These are phyloP conservation scores for Cliona cf. orientalis DNA, from an alignment of 37 sponge, comb jelly and placozoan genomes.

Conservation along the genomic window DNA sequence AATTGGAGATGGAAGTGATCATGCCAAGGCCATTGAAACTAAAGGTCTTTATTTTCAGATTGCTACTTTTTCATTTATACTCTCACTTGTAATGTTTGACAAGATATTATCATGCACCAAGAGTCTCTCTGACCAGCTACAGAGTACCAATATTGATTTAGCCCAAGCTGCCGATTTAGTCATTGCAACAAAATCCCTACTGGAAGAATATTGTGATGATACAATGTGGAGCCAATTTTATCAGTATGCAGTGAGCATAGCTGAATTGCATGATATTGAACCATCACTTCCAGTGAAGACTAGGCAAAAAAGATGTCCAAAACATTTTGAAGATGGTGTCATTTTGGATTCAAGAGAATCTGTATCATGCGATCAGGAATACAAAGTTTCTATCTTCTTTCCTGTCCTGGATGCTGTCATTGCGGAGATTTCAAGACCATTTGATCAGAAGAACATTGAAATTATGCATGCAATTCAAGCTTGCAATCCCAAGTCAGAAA, in stretches of 20 bases:
- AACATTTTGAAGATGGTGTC: background rate
- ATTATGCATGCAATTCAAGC: background rate
- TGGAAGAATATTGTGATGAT: background rate
- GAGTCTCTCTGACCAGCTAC: constrained; percentile 47
- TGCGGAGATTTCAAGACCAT: background rate
- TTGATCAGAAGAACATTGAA: background rate
- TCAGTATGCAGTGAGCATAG: background rate
- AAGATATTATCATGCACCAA: constrained; percentile 30
- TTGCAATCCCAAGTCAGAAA: background rate
- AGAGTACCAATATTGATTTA: constrained; percentile 5
- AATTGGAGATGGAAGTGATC: constrained; percentile 12
- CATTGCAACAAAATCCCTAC: background rate
- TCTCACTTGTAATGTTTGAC: constrained; percentile 24
- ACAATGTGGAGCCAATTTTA: background rate
- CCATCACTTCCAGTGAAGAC: background rate
- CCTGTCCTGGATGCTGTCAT: background rate
- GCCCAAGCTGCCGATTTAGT: background rate
- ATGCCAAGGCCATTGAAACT: constrained; percentile 36
- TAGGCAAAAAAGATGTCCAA: background rate
- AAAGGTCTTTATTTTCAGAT: constrained; percentile 28
- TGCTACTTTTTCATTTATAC: constrained; percentile 24
- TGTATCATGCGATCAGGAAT: background rate
- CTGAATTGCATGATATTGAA: background rate
- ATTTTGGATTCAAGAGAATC: background rate
- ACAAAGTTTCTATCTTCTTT: background rate